Conservation (phyloP, 2,113 vertebrate species). For the Numenius arquata region DNA sequence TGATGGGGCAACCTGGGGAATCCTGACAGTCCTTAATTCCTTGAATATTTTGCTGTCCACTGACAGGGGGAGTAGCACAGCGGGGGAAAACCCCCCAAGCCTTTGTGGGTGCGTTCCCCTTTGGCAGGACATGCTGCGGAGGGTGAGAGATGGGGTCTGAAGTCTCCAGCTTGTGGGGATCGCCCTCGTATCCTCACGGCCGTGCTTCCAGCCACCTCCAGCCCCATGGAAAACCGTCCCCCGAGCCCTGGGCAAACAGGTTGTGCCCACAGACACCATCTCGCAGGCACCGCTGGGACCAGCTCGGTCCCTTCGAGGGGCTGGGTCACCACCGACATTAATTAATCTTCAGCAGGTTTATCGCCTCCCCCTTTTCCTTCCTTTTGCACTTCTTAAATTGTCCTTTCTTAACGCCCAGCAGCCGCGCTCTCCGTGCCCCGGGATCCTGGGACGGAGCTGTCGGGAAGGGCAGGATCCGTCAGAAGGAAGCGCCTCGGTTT, state of each 20-base stretch:
- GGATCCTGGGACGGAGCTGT: background rate
- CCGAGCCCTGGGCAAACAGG: background rate
- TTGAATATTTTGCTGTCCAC: background rate
- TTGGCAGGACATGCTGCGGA: background rate
- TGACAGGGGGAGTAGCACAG: background rate
- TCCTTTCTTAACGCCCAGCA: background rate
- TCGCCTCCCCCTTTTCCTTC: background rate
- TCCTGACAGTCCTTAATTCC: background rate
- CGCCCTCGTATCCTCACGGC: background rate
- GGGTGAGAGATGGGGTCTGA: no score
- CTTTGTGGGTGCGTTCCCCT: background rate
- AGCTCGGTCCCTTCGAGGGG: no score
- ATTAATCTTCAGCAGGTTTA: background rate
- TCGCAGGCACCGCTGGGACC: background rate
- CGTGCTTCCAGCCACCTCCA: background rate
- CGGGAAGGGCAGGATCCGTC: background rate
- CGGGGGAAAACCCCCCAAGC: background rate
- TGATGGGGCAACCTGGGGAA: background rate
- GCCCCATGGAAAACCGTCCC: background rate
- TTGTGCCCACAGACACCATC: background rate
- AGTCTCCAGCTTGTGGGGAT: no score
- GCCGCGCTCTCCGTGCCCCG: rapidly evolving
- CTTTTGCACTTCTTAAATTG: rapidly evolving
- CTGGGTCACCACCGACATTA: rapidly evolving
- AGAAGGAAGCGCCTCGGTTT: background rate